Conservation (phyloP, 1,140 invertebrate species). For the Stegodyphus dumicola region DNA sequence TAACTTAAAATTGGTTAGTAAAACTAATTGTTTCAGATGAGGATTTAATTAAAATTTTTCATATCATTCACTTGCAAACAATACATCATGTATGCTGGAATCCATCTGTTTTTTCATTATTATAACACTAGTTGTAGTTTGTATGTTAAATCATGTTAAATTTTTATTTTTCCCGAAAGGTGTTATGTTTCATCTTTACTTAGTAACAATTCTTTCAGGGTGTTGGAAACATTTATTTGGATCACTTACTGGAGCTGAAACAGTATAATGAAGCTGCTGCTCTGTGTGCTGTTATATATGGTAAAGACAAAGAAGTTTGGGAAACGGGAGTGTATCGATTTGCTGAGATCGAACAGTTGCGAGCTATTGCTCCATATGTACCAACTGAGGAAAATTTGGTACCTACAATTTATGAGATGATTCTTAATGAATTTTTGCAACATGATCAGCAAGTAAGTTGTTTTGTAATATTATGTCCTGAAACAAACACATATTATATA, state of each 20-base stretch:
- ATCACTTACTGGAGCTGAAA: slow-evolving; percentile 80
- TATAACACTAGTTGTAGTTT: no score
- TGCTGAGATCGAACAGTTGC: slow-evolving; percentile 82
- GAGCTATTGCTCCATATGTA: slow-evolving; percentile 87
- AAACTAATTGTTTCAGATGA: no score
- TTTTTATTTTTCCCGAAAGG: no score
- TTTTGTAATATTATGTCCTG: neutral
- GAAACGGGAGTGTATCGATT: slow-evolving; percentile 95
- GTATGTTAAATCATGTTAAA: no score
- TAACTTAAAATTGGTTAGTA: no score
- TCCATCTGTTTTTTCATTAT: no score
- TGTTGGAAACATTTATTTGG: slow-evolving; percentile 86
- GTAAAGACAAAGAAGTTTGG: slow-evolving; percentile 88
- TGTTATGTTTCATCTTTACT: neutral
- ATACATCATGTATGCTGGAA: no score
- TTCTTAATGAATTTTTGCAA: slow-evolving; percentile 93
- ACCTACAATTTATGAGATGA: slow-evolving; percentile 93
- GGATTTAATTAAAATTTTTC: no score
- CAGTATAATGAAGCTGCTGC: slow-evolving; percentile 87
- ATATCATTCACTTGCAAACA: no score
- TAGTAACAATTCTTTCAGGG: slow-evolving; percentile 64
- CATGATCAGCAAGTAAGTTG: slow-evolving; percentile 77
- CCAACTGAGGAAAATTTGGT: slow-evolving; percentile 73
- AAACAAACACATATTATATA: no score
- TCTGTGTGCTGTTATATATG: slow-evolving; percentile 80